These are phyloP conservation scores for Ceyx cyanopectus DNA, from an alignment of 2,113 vertebrate genomes.

Conservation along the genomic window DNA sequence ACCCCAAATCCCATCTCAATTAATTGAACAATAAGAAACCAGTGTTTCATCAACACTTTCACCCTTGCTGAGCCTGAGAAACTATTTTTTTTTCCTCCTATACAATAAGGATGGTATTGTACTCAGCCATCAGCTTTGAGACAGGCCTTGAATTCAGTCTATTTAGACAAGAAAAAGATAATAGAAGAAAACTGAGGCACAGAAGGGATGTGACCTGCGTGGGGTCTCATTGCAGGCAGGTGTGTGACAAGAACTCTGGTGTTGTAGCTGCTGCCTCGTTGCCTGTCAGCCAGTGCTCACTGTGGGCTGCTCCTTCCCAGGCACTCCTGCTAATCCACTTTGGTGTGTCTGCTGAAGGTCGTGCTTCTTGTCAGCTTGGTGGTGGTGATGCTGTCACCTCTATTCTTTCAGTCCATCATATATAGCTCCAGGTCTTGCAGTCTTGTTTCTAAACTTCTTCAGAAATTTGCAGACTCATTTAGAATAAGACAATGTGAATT, in stretches of 20 bases:
- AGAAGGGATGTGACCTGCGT: neutral
- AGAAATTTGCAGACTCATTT: neutral
- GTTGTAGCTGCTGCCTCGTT: neutral
- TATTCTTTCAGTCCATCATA: neutral
- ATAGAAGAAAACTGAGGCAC: neutral
- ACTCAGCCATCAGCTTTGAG: neutral
- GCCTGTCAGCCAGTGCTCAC: rapidly evolving
- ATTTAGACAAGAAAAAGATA: neutral
- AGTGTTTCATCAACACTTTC: neutral
- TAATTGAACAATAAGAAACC: neutral
- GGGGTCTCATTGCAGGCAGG: neutral
- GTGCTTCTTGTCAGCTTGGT: neutral
- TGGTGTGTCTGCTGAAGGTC: neutral
- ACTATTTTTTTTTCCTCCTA: neutral
- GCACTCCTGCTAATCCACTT: neutral
- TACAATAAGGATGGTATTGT: neutral
- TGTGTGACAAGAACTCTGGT: neutral
- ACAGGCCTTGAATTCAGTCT: neutral
- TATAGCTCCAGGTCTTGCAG: neutral
- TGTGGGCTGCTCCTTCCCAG: neutral
- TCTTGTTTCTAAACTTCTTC: neutral
- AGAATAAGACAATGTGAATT: neutral
- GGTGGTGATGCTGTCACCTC: neutral
- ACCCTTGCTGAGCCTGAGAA: slow-evolving; percentile 13
- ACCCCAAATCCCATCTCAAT: neutral